Conservation (phyloP, 2,888 invertebrate genomes). For the Noctuana brunneofusca region DNA sequence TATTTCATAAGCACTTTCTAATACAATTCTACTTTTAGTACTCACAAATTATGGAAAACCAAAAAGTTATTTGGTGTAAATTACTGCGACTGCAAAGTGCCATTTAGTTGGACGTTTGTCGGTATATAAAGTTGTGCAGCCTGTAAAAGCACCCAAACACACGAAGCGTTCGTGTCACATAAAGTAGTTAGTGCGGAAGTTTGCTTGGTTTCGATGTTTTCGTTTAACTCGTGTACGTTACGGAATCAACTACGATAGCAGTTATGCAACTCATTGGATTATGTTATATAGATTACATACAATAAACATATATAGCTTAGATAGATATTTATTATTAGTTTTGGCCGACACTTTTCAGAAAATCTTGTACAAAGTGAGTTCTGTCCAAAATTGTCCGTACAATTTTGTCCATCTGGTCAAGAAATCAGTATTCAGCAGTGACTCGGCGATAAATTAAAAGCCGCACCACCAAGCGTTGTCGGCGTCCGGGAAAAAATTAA, state of each 20-base stretch:
- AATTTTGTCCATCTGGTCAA: conserved; percentile 39
- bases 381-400: conserved; percentile 7
- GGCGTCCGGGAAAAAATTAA: conserved; percentile 67
- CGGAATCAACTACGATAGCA: not conserved
- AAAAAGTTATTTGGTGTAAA: conserved; percentile 19
- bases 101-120: conserved; percentile 25
- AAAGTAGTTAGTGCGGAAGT: conserved; percentile 21
- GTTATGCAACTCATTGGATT: not conserved
- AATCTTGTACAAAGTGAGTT: not conserved
- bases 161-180: conserved; percentile 16
- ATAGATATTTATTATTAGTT: too few relatives aligned
- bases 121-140: conserved; percentile 23
- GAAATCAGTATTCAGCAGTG: conserved; percentile 64
- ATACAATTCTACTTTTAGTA: too few relatives aligned
- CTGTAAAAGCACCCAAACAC: conserved; percentile 24
- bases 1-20: too few relatives aligned
- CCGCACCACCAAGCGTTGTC: conserved; percentile 53
- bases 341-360: not conserved
- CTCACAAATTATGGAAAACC: too few relatives aligned
- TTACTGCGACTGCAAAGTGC: conserved; percentile 16
- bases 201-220: conserved; percentile 19
- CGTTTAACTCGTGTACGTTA: not conserved
- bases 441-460: conserved; percentile 54
- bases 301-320: too few relatives aligned
- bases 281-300: not conserved